Evolutionary conservation across 35 echinoderm and acorn worm genomes (phyloP), one percentile per base, ranked within the genome.

Genomic region (Lytechinus pictus): DNA sequence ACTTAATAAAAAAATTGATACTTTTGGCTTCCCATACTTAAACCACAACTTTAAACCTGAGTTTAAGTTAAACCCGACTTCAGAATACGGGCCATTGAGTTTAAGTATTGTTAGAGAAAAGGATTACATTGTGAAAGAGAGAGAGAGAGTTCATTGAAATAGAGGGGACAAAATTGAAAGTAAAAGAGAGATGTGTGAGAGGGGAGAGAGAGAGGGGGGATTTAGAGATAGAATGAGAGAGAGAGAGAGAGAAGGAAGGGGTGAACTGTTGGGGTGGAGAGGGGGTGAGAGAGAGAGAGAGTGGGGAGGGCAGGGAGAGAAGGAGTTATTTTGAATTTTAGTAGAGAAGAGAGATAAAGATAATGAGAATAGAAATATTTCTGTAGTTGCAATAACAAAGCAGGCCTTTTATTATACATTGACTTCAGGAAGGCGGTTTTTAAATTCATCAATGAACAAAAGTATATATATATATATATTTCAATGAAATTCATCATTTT

Each of bases 391-490:
- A 79, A 79, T 79, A 79, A 79, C 66, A 24, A 79, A 79, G 66
- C 66, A 79, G 21, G 66, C 66, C 66, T 79, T 79, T 79, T 79
- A 79, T 79, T 24, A 79, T 79, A 79, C 16, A 24, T 24, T 79
- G 66, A 79, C 14, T 79, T 79, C 66, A 79, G 66, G 66, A 79
- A 79, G 66, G 66, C 66, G n/a, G n/a, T 79, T 79, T 79, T 58
- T 79, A 24, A 79, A 79, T 79, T 79, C 14, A 72, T 72, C 66
- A n/a, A 79, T 7, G 66, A n/a, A 79, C 66, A n/a, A 4, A n/a
- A 24, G 2, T 44, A 44, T 44, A 44, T 44, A 44, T 44, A 44
- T 44, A 79, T 79, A 24, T 79, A 79, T 79, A 79, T 79, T 79
- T 79, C 19, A 79, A 79, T 79, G 19, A 24, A 79, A 79, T 24